phyloP scores from a whole-genome alignment of 1,140 invertebrate species.

The Papilio glaucus region DNA sequence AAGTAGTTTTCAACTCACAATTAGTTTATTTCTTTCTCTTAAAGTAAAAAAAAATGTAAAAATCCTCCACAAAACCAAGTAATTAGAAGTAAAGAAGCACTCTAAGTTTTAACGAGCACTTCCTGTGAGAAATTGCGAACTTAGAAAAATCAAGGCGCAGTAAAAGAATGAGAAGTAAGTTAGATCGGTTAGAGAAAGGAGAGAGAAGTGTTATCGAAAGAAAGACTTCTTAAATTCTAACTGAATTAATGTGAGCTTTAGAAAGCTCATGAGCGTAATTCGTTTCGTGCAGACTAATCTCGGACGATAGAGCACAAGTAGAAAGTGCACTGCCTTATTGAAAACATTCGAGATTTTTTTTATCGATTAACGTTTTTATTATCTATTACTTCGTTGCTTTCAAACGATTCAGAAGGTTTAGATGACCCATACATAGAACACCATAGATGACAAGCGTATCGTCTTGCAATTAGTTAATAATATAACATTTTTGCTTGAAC shows the following conservation, averaged over 20 bases:
- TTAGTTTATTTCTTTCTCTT: slow-evolving; percentile 18
- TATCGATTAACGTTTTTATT: no score
- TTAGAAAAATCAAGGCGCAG: slow-evolving; percentile 32
- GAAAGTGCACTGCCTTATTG: neutral
- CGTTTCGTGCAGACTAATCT: neutral
- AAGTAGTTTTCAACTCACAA: neutral
- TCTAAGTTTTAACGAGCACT: slow-evolving; percentile 33
- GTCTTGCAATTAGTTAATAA: no score
- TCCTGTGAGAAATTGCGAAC: slow-evolving; percentile 30
- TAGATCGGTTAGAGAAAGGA: slow-evolving; percentile 21
- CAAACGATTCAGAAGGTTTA: no score
- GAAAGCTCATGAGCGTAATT: slow-evolving; percentile 2
- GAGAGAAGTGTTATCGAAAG: slow-evolving; percentile 12
- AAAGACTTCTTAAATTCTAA: slow-evolving; percentile 29
- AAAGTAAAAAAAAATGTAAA: slow-evolving; percentile 11
- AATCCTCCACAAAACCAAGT: slow-evolving; percentile 27
- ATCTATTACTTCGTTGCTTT: no score
- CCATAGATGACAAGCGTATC: no score
- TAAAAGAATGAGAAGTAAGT: slow-evolving; percentile 22
- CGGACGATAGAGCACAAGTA: neutral
- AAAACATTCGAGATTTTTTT: no score
- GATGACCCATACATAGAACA: no score
- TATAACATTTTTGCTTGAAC: no score
- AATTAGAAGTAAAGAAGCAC: slow-evolving; percentile 36
- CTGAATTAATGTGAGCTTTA: slow-evolving; percentile 23